Conservation (phyloP, 1,140 invertebrate species). For the Pseudoatta argentina region DNA sequence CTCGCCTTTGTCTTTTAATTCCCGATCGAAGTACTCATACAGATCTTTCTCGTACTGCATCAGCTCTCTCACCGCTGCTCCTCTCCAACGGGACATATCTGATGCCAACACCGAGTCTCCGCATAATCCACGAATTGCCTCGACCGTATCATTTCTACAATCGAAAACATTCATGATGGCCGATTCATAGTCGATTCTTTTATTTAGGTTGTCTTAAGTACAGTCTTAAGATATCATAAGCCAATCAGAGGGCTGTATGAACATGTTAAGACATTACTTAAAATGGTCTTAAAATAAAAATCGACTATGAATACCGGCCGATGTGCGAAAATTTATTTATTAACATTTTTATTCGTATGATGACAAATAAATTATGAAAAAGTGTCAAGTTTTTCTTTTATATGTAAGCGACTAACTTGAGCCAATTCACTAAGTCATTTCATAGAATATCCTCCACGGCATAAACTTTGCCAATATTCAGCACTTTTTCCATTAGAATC, state of each 20-base stretch:
- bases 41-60: constrained; percentile 87
- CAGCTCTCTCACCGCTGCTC: constrained; percentile 83
- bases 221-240: too few species aligned
- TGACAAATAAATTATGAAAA: neutral
- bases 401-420: neutral
- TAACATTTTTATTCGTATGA: neutral
- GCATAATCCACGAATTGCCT: constrained; percentile 80
- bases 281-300: too few species aligned
- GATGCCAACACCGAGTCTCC: constrained; percentile 76
- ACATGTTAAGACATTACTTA: too few species aligned
- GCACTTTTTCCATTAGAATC: constrained; percentile 20
- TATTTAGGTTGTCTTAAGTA: too few species aligned
- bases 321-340: neutral
- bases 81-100: constrained; percentile 85
- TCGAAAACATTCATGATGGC: neutral
- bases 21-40: constrained; percentile 87
- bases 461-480: constrained; percentile 16
- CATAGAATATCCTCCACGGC: neutral
- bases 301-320: too few species aligned
- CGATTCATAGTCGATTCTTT: too few species aligned
- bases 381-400: neutral
- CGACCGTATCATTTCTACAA: constrained; percentile 81
- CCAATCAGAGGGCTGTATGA: too few species aligned
- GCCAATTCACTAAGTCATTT: neutral
- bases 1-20: constrained; percentile 83